Evolutionary conservation across 2,797 vertebrate genomes (phyloP).

Genomic region (Lagodon rhomboides): DNA sequence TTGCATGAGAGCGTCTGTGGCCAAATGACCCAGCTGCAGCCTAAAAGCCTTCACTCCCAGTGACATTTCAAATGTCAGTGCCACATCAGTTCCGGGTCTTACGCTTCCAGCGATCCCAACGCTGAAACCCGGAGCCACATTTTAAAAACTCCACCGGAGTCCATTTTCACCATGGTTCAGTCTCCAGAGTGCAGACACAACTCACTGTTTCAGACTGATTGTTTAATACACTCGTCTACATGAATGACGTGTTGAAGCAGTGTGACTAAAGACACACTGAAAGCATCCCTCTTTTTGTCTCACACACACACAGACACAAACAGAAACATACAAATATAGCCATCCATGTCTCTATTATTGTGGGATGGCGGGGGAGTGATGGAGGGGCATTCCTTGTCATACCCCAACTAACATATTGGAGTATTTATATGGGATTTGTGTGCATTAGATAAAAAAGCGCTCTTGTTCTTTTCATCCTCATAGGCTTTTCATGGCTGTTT

Average conservation of each 20-base stretch:
- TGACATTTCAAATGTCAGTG: conserved; percentile 74
- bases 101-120: conserved; percentile 37
- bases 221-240: conserved; percentile 63
- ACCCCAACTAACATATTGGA: conserved; percentile 81
- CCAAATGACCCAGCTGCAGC: conserved; percentile 62
- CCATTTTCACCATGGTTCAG: conserved; percentile 45
- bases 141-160: conserved; percentile 57
- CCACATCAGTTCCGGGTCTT: conserved; percentile 72
- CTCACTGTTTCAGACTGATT: conserved; percentile 59
- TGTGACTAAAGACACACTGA: conserved; percentile 72
- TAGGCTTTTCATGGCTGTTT: conserved; percentile 88
- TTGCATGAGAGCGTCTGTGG: conserved; percentile 40
- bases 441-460: conserved; percentile 87
- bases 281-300: conserved; percentile 55
- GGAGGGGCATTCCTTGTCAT: conserved; percentile 76
- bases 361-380: conserved; percentile 24
- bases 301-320: conserved; percentile 32
- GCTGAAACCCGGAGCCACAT: conserved; percentile 48
- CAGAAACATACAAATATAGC: conserved; percentile 59
- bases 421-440: conserved; percentile 90
- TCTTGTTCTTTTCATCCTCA: conserved; percentile 88
- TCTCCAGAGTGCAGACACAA: conserved; percentile 41
- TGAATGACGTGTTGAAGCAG: conserved; percentile 67
- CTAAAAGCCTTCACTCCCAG: conserved; percentile 47
- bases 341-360: conserved; percentile 68